A percentile compares a stretch with the other conserved stretches of the same genome.
Evolutionary conservation across 1,140 invertebrate species (phyloP).

Genomic region (Geopemphigus sp.): DNA sequence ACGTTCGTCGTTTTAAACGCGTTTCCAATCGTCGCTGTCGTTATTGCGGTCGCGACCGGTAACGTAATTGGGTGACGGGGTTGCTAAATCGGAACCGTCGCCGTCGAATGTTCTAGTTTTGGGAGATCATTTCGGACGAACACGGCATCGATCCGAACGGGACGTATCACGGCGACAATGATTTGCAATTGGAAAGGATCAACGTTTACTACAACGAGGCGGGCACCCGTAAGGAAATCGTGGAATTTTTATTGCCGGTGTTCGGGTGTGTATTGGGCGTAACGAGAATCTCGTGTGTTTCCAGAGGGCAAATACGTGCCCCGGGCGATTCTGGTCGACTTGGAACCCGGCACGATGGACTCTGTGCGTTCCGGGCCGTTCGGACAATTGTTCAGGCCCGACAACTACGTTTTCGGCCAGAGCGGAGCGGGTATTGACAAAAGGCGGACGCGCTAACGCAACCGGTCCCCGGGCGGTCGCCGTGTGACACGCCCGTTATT

Average conservation of each 20-base stretch:
- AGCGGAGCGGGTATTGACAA: slow-evolving; percentile 65
- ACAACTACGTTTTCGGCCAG: slow-evolving; percentile 71
- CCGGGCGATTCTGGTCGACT: slow-evolving; percentile 70
- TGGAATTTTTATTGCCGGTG: too few relatives aligned
- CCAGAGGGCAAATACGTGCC: slow-evolving; percentile 61
- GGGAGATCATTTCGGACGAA: slow-evolving; percentile 91
- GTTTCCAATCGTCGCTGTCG: too few relatives aligned
- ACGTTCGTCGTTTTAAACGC: too few relatives aligned
- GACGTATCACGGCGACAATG: slow-evolving; percentile 76
- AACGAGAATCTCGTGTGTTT: slow-evolving; percentile 1
- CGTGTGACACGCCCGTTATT: background rate
- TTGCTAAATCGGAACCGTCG: background rate
- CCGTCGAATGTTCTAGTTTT: slow-evolving; percentile 66
- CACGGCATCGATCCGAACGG: slow-evolving; percentile 84
- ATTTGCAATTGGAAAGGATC: slow-evolving; percentile 81
- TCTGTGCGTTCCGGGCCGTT: slow-evolving; percentile 69
- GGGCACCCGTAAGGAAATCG: slow-evolving; percentile 52
- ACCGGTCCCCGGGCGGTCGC: too few relatives aligned
- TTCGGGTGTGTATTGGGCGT: too few relatives aligned
- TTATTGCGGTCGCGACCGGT: too few relatives aligned
- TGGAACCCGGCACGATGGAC: slow-evolving; percentile 76
- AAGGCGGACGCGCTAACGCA: too few relatives aligned
- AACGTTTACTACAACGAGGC: slow-evolving; percentile 91
- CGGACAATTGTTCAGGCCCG: slow-evolving; percentile 71
- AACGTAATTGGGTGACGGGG: too few relatives aligned